Percentiles rank a stretch among this genome's conserved stretches.
phyloP scores from a whole-genome alignment of 2,888 invertebrate genomes.

The Synanthedon myopaeformis region DNA sequence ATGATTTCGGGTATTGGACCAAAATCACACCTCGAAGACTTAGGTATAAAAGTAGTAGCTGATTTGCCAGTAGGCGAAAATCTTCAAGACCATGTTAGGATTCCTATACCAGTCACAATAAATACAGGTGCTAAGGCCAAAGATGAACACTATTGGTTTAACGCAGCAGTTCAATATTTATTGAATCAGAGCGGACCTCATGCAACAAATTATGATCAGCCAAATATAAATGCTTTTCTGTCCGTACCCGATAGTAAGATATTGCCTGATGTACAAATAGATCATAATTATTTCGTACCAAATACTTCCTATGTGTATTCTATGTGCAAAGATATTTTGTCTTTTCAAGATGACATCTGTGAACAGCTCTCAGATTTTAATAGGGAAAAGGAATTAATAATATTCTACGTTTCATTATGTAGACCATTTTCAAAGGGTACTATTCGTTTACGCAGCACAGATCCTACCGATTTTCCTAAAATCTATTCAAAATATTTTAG shows the following conservation, averaged over 20 bases:
- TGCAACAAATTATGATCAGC: slow-evolving; percentile 51
- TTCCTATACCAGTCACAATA: slow-evolving; percentile 46
- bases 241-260: slow-evolving; percentile 33
- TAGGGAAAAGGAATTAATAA: slow-evolving; percentile 40
- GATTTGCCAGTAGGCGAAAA: slow-evolving; percentile 54
- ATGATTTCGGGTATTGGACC: slow-evolving; percentile 56
- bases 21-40: slow-evolving; percentile 29
- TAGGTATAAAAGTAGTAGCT: slow-evolving; percentile 30
- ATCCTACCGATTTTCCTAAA: slow-evolving; percentile 40
- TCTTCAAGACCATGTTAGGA: slow-evolving; percentile 59
- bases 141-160: slow-evolving; percentile 38
- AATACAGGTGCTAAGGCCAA: slow-evolving; percentile 36
- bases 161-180: slow-evolving; percentile 48
- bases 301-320: slow-evolving; percentile 42
- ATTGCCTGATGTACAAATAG: slow-evolving; percentile 54
- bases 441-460: slow-evolving; percentile 32
- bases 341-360: slow-evolving; percentile 41
- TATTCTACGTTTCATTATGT: slow-evolving; percentile 49
- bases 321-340: slow-evolving; percentile 37
- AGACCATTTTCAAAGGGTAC: slow-evolving; percentile 47
- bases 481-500: slow-evolving; percentile 52
- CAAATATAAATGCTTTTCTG: slow-evolving; percentile 53
- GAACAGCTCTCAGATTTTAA: slow-evolving; percentile 44
- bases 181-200: slow-evolving; percentile 48
- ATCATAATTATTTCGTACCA: slow-evolving; percentile 53